Conservation (phyloP, 2,113 vertebrate genomes). For the Prolemur simus region DNA sequence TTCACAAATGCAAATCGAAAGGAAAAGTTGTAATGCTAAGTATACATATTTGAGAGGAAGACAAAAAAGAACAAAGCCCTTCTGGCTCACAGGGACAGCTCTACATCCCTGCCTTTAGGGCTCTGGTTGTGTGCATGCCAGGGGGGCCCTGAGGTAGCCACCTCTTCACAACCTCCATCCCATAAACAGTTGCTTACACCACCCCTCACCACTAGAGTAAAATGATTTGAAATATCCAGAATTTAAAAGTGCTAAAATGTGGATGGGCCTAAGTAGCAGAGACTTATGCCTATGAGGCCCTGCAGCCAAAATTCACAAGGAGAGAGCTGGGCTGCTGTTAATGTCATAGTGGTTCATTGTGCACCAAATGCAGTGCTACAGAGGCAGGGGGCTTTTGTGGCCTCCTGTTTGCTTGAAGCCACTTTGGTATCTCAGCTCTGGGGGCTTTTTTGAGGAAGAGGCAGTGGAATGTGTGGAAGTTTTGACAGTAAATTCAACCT, state of each 20-base stretch:
- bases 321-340: constrained; percentile 69
- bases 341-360: constrained; percentile 50
- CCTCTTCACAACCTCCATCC: constrained; percentile 11
- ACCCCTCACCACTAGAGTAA: constrained; percentile 64
- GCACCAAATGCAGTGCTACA: constrained; percentile 60
- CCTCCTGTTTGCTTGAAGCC: constrained; percentile 15
- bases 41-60: neutral
- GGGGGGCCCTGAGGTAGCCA: neutral
- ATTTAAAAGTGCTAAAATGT: constrained; percentile 77
- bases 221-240: constrained; percentile 80
- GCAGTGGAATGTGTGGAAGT: constrained; percentile 38
- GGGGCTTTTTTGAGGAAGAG: constrained; percentile 60
- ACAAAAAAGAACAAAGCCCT: neutral
- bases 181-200: constrained; percentile 62
- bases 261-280: constrained; percentile 64
- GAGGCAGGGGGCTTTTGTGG: constrained; percentile 25
- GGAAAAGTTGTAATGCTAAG: neutral
- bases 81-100: neutral
- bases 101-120: neutral
- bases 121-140: neutral
- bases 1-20: constrained; percentile 37
- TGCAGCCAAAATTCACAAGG: constrained; percentile 73
- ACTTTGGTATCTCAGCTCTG: constrained; percentile 28
- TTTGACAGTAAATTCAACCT: constrained; percentile 58
- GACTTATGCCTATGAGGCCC: constrained; percentile 61